Evolutionary conservation across 2,888 invertebrate species (phyloP).

Genomic region (Crocallis elinguaria): DNA sequence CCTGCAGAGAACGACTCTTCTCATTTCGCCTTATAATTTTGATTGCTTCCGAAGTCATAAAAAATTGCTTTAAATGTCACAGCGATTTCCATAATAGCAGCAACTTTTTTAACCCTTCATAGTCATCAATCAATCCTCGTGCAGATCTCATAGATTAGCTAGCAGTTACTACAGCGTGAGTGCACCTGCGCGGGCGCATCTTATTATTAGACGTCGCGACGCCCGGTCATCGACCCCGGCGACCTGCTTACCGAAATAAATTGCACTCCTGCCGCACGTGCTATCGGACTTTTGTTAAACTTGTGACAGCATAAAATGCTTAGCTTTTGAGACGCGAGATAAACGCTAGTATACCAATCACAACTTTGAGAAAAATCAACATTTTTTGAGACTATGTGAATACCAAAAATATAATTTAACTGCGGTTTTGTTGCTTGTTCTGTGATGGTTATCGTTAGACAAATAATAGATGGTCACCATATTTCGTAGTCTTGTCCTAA

Average conservation of each 20-base stretch:
- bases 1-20: slow-evolving; percentile 1
- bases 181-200: slow-evolving; percentile 76
- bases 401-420: neutral
- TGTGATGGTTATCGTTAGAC: neutral
- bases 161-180: slow-evolving; percentile 16
- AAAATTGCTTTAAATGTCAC: slow-evolving; percentile 23
- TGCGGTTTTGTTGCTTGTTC: neutral
- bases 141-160: slow-evolving; percentile 11
- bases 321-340: slow-evolving; percentile 11
- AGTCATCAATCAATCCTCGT: slow-evolving; percentile 26
- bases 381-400: neutral
- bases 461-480: neutral
- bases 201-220: slow-evolving; percentile 79
- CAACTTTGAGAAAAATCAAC: neutral
- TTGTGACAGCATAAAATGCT: slow-evolving; percentile 10
- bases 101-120: slow-evolving; percentile 18
- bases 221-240: slow-evolving; percentile 73
- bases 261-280: slow-evolving; percentile 60
- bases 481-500: neutral
- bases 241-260: slow-evolving; percentile 82
- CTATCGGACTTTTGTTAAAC: slow-evolving; percentile 52
- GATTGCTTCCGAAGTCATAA: slow-evolving; percentile 21
- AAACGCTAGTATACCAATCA: slow-evolving; percentile 1
- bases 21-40: slow-evolving; percentile 17
- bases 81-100: slow-evolving; percentile 41